Conservation (phyloP, 1,140 invertebrate species). For the Caenorhabditis tropicalis region DNA sequence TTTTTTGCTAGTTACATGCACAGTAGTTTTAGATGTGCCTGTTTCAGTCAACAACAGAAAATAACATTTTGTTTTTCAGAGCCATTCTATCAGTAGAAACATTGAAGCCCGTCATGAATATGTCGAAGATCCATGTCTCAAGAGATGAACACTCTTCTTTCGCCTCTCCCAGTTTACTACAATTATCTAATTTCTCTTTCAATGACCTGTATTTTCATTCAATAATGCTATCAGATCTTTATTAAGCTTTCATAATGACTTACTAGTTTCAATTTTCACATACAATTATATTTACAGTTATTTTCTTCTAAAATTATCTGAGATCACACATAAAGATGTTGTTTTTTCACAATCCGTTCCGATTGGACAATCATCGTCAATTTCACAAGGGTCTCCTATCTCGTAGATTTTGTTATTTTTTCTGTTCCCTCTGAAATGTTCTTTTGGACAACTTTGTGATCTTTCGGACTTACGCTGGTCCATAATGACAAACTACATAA, state of each 20-base stretch:
- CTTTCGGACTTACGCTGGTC: conserved; percentile 44
- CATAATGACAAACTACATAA: conserved; percentile 53
- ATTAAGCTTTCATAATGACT: conserved; percentile 9
- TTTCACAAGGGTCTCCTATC: conserved; percentile 31
- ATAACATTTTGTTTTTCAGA: no score
- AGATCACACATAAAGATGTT: conserved; percentile 43
- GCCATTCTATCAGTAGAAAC: neutral
- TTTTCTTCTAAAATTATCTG: neutral
- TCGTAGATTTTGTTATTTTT: conserved; percentile 47
- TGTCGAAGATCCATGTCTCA: conserved; percentile 32
- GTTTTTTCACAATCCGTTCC: conserved; percentile 42
- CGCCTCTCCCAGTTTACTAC: neutral
- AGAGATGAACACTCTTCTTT: neutral
- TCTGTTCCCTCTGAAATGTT: conserved; percentile 48
- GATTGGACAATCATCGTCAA: conserved; percentile 35
- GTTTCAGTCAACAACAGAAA: no score
- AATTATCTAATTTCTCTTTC: neutral
- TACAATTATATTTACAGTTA: neutral
- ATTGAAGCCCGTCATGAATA: conserved; percentile 2
- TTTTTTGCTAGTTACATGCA: neutral
- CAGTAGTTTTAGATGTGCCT: no score
- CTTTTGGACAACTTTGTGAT: neutral
- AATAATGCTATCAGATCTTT: conserved; percentile 27
- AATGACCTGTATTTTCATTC: neutral
- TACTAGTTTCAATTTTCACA: neutral